A percentile compares a stretch with the other conserved stretches of the same genome.
Evolutionary conservation across 2,797 vertebrate genomes (phyloP).

Genomic region (Muscicapa striata): DNA sequence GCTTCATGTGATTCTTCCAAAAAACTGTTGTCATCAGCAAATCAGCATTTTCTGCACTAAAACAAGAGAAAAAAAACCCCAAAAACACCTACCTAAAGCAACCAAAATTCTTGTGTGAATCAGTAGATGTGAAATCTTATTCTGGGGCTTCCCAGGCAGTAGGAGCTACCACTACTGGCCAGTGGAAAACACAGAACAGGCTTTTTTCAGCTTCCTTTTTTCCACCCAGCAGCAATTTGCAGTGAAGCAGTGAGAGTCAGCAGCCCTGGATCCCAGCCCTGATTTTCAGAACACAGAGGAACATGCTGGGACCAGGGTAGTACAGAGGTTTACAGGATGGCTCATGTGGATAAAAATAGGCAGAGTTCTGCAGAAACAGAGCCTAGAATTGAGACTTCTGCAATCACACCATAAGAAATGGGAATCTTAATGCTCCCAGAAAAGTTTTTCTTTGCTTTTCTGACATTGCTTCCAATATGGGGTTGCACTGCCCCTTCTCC

Average conservation of each 20-base stretch:
- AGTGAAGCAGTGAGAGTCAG: neutral
- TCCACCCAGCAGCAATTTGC: neutral
- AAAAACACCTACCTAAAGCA: neutral
- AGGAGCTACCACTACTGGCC: neutral
- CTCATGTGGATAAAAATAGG: neutral
- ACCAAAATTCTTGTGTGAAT: neutral
- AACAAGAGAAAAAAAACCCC: fast-evolving
- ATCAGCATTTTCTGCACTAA: neutral
- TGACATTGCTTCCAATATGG: neutral
- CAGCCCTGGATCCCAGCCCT: neutral
- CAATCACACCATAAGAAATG: neutral
- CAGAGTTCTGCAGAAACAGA: neutral
- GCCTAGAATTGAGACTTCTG: neutral
- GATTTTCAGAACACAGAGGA: neutral
- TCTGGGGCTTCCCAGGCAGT: neutral
- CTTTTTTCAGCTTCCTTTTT: neutral
- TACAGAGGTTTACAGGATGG: neutral
- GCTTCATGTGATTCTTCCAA: neutral
- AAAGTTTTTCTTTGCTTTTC: neutral
- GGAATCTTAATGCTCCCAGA: neutral
- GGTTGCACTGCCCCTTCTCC: neutral
- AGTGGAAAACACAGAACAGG: neutral
- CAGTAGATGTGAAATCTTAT: neutral
- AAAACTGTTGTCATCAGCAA: neutral
- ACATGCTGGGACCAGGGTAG: neutral